A percentile compares a stretch with the other conserved stretches of the same genome.
These are phyloP conservation scores for Nymphalis polychloros DNA, from an alignment of 2,888 invertebrate genomes.

Conservation along the genomic window DNA sequence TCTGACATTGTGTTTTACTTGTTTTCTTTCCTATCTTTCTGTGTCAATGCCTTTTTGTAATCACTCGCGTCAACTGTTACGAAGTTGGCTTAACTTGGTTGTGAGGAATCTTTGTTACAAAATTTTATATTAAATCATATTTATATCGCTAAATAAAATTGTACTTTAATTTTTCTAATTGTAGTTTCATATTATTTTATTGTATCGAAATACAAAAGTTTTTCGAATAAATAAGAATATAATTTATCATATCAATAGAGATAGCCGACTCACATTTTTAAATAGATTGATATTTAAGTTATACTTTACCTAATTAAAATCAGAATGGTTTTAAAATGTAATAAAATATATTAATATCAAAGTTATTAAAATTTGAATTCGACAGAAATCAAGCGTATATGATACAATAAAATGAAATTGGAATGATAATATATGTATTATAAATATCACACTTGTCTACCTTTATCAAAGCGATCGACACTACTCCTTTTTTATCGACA, in stretches of 20 bases:
- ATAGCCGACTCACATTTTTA: too few relatives aligned
- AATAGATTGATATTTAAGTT: too few relatives aligned
- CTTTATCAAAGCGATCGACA: slow-evolving; percentile 4
- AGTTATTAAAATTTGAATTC: background rate
- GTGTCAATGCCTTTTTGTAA: slow-evolving; percentile 38
- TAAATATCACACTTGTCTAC: slow-evolving; percentile 7
- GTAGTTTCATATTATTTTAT: too few relatives aligned
- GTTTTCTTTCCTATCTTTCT: slow-evolving; percentile 39
- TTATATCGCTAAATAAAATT: background rate
- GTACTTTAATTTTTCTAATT: background rate
- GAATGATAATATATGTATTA: background rate
- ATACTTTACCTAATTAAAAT: too few relatives aligned
- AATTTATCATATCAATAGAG: too few relatives aligned
- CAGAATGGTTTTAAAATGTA: background rate
- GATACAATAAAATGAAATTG: background rate
- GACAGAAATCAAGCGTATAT: background rate
- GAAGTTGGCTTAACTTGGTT: slow-evolving; percentile 11
- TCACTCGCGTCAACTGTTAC: slow-evolving; percentile 22
- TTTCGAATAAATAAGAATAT: background rate
- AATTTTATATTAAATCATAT: background rate
- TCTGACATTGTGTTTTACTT: slow-evolving; percentile 50
- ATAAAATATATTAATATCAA: background rate
- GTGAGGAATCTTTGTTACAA: background rate
- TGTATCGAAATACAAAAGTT: too few relatives aligned
- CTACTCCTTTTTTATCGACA: slow-evolving; percentile 27